Percentiles rank a stretch among this genome's conserved stretches.
Evolutionary conservation across 2,888 invertebrate genomes (phyloP).

Genomic region (Cantharis nigra): DNA sequence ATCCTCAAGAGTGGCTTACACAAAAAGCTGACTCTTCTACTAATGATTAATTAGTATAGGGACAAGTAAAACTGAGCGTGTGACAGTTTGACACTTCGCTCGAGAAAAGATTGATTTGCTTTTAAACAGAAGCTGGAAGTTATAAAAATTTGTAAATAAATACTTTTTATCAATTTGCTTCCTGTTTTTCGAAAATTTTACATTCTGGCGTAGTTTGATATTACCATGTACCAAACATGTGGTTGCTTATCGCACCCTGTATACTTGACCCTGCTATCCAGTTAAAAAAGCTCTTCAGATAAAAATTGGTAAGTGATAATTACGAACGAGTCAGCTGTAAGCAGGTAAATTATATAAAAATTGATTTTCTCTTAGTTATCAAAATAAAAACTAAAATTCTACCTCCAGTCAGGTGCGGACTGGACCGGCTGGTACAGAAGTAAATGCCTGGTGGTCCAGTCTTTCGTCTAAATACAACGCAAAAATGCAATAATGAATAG

Average conservation of each 20-base stretch:
- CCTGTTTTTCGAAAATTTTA: not conserved
- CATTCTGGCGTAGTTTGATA: not conserved
- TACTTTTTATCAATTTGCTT: not conserved
- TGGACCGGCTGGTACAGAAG: too few species aligned
- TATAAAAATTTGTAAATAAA: not conserved
- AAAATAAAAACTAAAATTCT: too few species aligned
- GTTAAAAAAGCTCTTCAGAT: not conserved
- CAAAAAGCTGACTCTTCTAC: slow-evolving; percentile 32
- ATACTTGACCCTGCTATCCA: not conserved
- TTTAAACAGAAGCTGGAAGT: slow-evolving; percentile 13
- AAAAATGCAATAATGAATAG: too few species aligned
- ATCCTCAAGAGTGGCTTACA: slow-evolving; percentile 6
- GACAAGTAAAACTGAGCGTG: slow-evolving; percentile 51
- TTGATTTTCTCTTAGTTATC: too few species aligned
- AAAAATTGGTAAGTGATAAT: not conserved
- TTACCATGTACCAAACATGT: not conserved
- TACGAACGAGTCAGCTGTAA: too few species aligned
- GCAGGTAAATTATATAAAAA: too few species aligned
- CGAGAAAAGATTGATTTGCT: slow-evolving; percentile 32
- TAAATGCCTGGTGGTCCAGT: too few species aligned
- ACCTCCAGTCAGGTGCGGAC: too few species aligned
- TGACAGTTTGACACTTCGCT: slow-evolving; percentile 48
- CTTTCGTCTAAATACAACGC: too few species aligned
- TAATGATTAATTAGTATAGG: slow-evolving; percentile 52
- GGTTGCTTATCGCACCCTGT: not conserved